Base-by-base conservation (phyloP, 2,113 vertebrate species). In the Lophotis ruficrista region DNA sequence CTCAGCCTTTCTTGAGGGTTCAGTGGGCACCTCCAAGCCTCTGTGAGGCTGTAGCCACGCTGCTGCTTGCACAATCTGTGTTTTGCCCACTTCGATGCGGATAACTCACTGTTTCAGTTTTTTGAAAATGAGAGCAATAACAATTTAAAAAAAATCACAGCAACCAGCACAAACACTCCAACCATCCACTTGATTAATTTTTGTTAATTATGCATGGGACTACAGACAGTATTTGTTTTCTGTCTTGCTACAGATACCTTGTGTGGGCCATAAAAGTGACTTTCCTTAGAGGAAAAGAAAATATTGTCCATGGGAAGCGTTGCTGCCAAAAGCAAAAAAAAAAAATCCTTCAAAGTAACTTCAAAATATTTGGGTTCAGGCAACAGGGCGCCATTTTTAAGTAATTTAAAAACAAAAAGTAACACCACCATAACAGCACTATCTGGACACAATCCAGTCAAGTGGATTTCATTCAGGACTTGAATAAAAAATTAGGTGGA, bases 351-450 rank as follows among this genome's bases (percentile, higher is more conserved):
- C 4, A 2, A 78, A 87, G 25, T 72, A 80, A 76, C 38, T 93
- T 89, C 38, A 65, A 69, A 77, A 90, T 65, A 64, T 56, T 64
- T 77, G 27, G 28, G 62, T 77, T 94, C 54, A 77, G 50, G 50
- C 58, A 86, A 53, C 20, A 66, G 41, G 58, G 19, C 62, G 78
- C 18, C 0, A 2, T 48, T 83, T 62, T 58, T 0, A 83, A 89
- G 57, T 71, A 53, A 73, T 57, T 77, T 77, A 20, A 84, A 61
- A 56, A 28, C 16, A 78, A 73, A 80, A 78, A 83, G 35, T 38
- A 45, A 79, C 22, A 79, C 9, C 25, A 61, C n/a, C 23, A 13
- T 58, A 84, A 71, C 35, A 68, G 21, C 48, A 82, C 35, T 87
- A 33, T 50, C 35, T 68, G 48, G 45, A 38, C 31, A 83, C 45